phyloP scores from a whole-genome alignment of 1,140 invertebrate genomes.

The Zaprionus inermis region DNA sequence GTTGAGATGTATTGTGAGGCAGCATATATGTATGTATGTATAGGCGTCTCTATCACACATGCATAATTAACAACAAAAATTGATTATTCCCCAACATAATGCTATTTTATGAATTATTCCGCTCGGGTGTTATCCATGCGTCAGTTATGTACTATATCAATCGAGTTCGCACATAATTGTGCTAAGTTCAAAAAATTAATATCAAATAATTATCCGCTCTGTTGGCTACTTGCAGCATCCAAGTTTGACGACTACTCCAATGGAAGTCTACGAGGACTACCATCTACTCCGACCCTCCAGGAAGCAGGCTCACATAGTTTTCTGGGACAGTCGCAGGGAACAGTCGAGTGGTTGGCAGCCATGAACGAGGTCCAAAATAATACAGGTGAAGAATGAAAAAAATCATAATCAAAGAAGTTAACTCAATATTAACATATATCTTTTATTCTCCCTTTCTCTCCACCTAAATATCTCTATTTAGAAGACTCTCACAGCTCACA shows the following conservation, averaged over 20 bases:
- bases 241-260: slow-evolving; percentile 68
- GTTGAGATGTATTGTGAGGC: too few relatives aligned
- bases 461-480: slow-evolving; percentile 40
- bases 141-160: too few relatives aligned
- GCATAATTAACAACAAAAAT: too few relatives aligned
- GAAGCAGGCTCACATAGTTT: slow-evolving; percentile 48
- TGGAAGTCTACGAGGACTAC: slow-evolving; percentile 36
- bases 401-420: too few relatives aligned
- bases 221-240: slow-evolving; percentile 38
- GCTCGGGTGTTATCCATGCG: too few relatives aligned
- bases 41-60: too few relatives aligned
- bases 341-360: slow-evolving; percentile 69
- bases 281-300: slow-evolving; percentile 26
- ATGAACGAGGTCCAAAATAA: slow-evolving; percentile 66
- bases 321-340: slow-evolving; percentile 61
- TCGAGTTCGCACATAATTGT: too few relatives aligned
- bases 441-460: slow-evolving; percentile 2
- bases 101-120: too few relatives aligned
- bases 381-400: slow-evolving; percentile 44
- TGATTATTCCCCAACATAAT: too few relatives aligned
- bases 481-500: slow-evolving; percentile 81
- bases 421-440: neutral
- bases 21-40: too few relatives aligned
- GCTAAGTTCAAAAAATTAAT: too few relatives aligned
- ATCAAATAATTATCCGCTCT: neutral